Base-by-base conservation (phyloP, 2,888 invertebrate species). In the Dicranocentrus wangi region DNA sequence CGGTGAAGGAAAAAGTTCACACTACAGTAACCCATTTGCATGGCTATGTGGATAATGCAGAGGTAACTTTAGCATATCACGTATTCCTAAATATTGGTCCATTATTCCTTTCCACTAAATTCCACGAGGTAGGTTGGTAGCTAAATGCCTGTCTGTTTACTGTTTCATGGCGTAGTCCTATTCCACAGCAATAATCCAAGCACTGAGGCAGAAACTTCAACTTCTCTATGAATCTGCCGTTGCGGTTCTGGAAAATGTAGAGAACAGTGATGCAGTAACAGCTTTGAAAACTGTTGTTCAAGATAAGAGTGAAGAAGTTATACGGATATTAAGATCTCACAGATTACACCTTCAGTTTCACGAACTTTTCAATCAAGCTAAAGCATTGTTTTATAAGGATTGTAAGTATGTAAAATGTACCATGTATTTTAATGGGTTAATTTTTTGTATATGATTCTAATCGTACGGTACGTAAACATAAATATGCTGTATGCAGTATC, bases 401-500 rank as follows among this genome's bases (percentile, higher is more conserved):
- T 73, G 85, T 85, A 68, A 75, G 61, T 55, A 19, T 10, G 19
- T 43, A 66, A 3, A 8, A 39, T 39, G 39, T 39, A 13, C 5
- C 5, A 13, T 39, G 13, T 5, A 5, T 8, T 39, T 39, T 39
- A 39, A 5, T 39, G 7, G 13, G 5, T 39, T 39, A 39, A 39
- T 13, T 13, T 39, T 39, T 39, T 39, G 39, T 8, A 8, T 39
- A 39, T 39, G 13, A 39, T 39, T 39, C 7, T n/a, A n/a, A n/a
- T n/a, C n/a, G n/a, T n/a, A n/a, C n/a, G n/a, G n/a, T n/a, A n/a
- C n/a, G n/a, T n/a, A n/a, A n/a, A n/a, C n/a, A n/a, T n/a, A 32
- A n/a, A 28, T 63, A 23, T 7, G 17, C 2, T 25, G n/a, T 17
- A 39, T 73, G 28, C 58, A 85, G 86, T 86, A 32, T 86, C 86